These are phyloP conservation scores for Ptychodera flava DNA, from an alignment of 35 echinoderm and acorn worm species.

Conservation along the genomic window DNA sequence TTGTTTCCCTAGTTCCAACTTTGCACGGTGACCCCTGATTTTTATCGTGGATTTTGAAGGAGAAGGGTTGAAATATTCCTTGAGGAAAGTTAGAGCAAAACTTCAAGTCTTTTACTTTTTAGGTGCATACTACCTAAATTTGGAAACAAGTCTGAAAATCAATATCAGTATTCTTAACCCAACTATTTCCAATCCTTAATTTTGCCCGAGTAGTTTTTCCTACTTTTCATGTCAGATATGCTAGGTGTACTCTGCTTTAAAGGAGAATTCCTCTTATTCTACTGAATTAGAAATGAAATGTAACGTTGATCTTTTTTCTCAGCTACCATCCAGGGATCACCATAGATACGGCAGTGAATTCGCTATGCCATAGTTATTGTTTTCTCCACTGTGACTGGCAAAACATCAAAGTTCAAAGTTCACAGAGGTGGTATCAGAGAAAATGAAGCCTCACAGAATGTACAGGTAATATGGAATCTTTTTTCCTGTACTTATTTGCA, in stretches of 20 bases:
- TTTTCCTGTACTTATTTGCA: too few relatives aligned
- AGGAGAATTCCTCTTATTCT: not conserved
- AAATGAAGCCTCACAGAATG: not conserved
- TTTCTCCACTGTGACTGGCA: slow-evolving; percentile 57
- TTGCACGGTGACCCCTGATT: too few relatives aligned
- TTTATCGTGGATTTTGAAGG: too few relatives aligned
- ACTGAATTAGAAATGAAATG: not conserved
- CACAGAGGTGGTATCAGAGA: slow-evolving; percentile 27
- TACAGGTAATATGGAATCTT: slow-evolving; percentile 56
- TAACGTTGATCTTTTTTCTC: slow-evolving; percentile 12
- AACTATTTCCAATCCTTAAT: not conserved
- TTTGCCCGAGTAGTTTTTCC: not conserved
- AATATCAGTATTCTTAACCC: not conserved
- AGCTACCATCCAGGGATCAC: slow-evolving; percentile 74
- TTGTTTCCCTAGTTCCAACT: too few relatives aligned
- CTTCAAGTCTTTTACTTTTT: too few relatives aligned
- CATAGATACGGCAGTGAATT: slow-evolving; percentile 75
- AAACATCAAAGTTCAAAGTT: slow-evolving; percentile 55
- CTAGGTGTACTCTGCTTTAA: too few relatives aligned
- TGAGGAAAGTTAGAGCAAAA: too few relatives aligned
- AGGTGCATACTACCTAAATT: too few relatives aligned
- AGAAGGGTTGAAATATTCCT: too few relatives aligned
- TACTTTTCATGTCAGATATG: not conserved
- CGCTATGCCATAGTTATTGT: slow-evolving; percentile 47
- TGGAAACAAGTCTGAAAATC: too few relatives aligned